Conservation (phyloP, 2,888 invertebrate species). For the Barypeithes pellucidus region DNA sequence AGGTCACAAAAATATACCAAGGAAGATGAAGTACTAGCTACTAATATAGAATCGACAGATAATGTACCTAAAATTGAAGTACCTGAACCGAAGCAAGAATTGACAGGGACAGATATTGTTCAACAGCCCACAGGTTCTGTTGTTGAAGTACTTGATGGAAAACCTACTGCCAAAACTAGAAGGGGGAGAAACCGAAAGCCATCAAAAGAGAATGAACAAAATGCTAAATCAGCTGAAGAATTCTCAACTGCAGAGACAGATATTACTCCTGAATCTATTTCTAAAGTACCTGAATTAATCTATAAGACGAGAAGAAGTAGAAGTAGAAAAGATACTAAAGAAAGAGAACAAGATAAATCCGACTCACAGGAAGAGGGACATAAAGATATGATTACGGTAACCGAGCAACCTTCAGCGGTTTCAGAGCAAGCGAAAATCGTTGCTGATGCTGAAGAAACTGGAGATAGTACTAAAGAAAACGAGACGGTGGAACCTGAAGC, state of each 20-base stretch:
- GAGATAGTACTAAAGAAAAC: background rate
- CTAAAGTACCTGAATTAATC: background rate
- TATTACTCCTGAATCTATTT: background rate
- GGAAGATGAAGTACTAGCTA: background rate
- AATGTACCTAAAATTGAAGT: background rate
- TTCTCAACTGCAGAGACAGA: background rate
- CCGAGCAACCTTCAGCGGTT: background rate
- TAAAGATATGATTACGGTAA: background rate
- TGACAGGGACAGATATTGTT: background rate
- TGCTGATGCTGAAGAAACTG: background rate
- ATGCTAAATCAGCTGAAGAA: background rate
- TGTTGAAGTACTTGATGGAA: background rate
- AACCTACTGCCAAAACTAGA: background rate
- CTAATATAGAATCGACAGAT: background rate
- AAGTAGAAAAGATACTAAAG: background rate
- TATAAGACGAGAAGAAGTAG: background rate
- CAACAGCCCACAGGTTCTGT: background rate
- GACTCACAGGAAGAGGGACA: background rate
- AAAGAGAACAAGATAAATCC: background rate
- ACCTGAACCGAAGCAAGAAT: background rate
- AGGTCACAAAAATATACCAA: background rate
- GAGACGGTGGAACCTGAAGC: background rate
- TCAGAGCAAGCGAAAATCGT: background rate
- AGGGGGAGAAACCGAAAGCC: background rate
- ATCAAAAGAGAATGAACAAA: background rate